phyloP scores from a whole-genome alignment of 2,888 invertebrate species.

The Andrena flavipes region DNA sequence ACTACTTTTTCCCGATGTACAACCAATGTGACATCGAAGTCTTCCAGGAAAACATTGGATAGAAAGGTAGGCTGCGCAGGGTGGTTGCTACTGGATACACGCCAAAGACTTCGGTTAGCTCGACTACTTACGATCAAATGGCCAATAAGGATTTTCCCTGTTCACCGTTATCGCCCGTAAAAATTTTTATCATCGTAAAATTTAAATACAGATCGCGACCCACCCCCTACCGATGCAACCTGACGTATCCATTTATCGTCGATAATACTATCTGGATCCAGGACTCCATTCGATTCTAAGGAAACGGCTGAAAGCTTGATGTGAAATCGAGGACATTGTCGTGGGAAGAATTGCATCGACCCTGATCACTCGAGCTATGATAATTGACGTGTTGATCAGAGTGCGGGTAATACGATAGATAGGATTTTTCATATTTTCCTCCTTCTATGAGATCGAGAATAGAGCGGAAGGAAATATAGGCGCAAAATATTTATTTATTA shows the following conservation, averaged over 20 bases:
- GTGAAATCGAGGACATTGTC: background rate
- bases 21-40: background rate
- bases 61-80: background rate
- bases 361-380: too few relatives aligned
- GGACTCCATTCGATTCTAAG: background rate
- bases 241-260: slow-evolving; percentile 28
- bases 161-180: slow-evolving; percentile 55
- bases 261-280: slow-evolving; percentile 21
- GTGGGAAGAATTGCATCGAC: background rate
- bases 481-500: too few relatives aligned
- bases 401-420: too few relatives aligned
- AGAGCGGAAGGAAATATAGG: too few relatives aligned
- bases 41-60: background rate
- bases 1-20: background rate
- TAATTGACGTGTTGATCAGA: too few relatives aligned
- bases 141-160: slow-evolving; percentile 53
- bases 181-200: slow-evolving; percentile 44
- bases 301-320: background rate
- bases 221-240: background rate
- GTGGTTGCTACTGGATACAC: slow-evolving; percentile 28
- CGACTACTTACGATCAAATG: slow-evolving; percentile 34
- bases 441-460: too few relatives aligned
- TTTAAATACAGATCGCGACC: slow-evolving; percentile 49
- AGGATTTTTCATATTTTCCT: too few relatives aligned
- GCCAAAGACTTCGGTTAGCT: slow-evolving; percentile 41